Base-by-base conservation (phyloP, 2,888 invertebrate species). In the Ashinkailepas kermadecensis region DNA sequence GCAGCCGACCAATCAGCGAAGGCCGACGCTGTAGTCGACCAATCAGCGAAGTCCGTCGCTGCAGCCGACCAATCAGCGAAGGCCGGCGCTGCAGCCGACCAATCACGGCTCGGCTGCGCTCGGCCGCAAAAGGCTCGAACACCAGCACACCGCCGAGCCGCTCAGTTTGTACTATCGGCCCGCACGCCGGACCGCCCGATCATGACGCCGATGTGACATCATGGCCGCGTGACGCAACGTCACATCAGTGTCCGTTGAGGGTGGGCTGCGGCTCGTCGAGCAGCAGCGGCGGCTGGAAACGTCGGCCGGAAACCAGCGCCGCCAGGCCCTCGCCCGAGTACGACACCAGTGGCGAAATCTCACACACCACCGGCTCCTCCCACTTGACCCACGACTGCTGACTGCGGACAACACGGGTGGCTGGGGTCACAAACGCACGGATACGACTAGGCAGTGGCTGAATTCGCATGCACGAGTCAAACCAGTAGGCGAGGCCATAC, bases 301-400 rank as follows among this genome's bases (percentile, higher is more conserved):
- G 90, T 86, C 93, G 92, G 59, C 91, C 92, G 78, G 89, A 88
- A 0, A 93, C 93, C 65, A 92, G 86, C 7, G 90, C 88, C 81
- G 91, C 89, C 82, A 97, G 89, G 86, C 93, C 93, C 89, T 99
- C 98, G 4, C 98, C 98, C 78, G 92, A 92, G 85, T 97, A 98
- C 0, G 96, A 95, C 6, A 97, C 88, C 8, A 96, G 88, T 0
- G 98, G 96, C 15, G 97, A 97, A 83, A 99, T 93, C 89, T 99
- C 99, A 85, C 95, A 92, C n/a, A 89, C 87, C 57, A 89, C 86
- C 25, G 87, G 87, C 83, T 87, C 86, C 83, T 87, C 86, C 83
- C 87, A 88, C 83, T 87, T 87, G 83, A 87, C 64, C 54, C 23
- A 80, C 59, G 64, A 23, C 59, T 80, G 56, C 62, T 80, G 39